Evolutionary conservation across 2,888 invertebrate species (phyloP), one percentile per base, ranked within the genome.

Genomic region (Miltochrista miniata): DNA sequence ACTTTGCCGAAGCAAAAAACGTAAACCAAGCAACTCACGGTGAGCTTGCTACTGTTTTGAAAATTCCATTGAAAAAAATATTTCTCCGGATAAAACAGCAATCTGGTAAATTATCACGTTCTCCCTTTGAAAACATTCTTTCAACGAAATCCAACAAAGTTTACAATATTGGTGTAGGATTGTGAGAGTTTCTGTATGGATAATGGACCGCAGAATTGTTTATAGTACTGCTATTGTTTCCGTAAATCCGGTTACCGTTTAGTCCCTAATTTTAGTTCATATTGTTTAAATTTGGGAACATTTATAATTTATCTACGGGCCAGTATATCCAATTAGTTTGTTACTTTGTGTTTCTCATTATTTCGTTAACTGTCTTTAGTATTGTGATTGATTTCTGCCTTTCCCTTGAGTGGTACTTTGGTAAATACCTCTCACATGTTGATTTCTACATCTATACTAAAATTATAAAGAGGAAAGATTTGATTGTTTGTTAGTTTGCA

Each of bases 1-100:
- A 72, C 63, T 68, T 69, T 54, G 55, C 51, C 63, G 72, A 75
- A 72, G 65, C 62, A 70, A 72, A 78, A 79, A 76, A 65, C 66
- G 67, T 70, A 78, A 79, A 76, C 74, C 72, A 67, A 70, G 60
- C 70, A 57, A 69, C 62, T 81, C 79, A 81, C 60, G 72, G 60
- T 83, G 83, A 83, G 58, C 48, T 64, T 67, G 77, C 79, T 69
- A 68, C 62, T 71, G 65, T 63, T 67, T 57, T 63, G 52, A 58
- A 68, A 68, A 62, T 71, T 68, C 66, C 63, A 65, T 72, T 67
- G 60, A 2, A 24, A 72, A 24, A 72, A 74, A 74, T 68, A 75
- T 74, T 72, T 71, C 70, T 61, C 57, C 60, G 44, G 56, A 61
- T 70, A 61, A 78, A 76, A 77, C 74, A 79, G 77, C 74, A 60